A percentile compares a stretch with the other conserved stretches of the same genome.
Evolutionary conservation across 2,113 vertebrate species (phyloP).

Genomic region (Xenopus tropicalis): DNA sequence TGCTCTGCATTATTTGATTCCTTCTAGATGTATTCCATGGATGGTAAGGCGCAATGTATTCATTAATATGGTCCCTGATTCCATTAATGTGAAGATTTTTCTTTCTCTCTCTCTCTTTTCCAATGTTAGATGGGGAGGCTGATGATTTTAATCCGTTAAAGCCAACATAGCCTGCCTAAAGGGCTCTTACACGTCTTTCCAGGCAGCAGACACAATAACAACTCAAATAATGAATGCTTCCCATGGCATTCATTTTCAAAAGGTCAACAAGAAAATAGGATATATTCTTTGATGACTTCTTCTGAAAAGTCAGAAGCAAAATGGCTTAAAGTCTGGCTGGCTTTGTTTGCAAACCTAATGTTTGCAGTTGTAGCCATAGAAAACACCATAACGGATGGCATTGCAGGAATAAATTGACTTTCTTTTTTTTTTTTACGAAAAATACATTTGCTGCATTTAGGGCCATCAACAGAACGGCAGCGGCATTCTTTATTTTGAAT

Average conservation of each 20-base stretch:
- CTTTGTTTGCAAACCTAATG: conserved; percentile 26
- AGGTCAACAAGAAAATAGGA: conserved; percentile 46
- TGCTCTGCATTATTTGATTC: no score
- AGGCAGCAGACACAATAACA: conserved; percentile 27
- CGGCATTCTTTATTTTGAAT: no score
- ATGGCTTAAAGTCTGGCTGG: conserved; percentile 37
- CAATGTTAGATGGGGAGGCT: conserved; percentile 33
- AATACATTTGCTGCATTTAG: conserved; percentile 38
- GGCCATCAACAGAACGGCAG: background rate
- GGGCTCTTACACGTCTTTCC: conserved; percentile 26
- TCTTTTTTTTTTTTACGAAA: conserved; percentile 5
- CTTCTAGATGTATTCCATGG: background rate
- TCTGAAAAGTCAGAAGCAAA: conserved; percentile 24
- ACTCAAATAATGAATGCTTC: conserved; percentile 26
- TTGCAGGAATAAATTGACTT: conserved; percentile 10
- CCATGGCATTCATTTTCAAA: conserved; percentile 40
- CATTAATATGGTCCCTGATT: conserved; percentile 37
- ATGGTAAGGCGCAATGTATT: conserved; percentile 35
- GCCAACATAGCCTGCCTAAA: conserved; percentile 43
- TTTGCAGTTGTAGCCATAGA: conserved; percentile 37
- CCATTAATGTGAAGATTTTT: conserved; percentile 41
- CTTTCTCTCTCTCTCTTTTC: conserved; percentile 9
- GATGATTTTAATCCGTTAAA: conserved; percentile 36
- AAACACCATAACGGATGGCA: conserved; percentile 15
- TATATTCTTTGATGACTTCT: conserved; percentile 38